A percentile compares a stretch with the other conserved stretches of the same genome.
These are phyloP conservation scores for Acipenser transmontanus DNA, from an alignment of 2,797 vertebrate species.

Conservation along the genomic window DNA sequence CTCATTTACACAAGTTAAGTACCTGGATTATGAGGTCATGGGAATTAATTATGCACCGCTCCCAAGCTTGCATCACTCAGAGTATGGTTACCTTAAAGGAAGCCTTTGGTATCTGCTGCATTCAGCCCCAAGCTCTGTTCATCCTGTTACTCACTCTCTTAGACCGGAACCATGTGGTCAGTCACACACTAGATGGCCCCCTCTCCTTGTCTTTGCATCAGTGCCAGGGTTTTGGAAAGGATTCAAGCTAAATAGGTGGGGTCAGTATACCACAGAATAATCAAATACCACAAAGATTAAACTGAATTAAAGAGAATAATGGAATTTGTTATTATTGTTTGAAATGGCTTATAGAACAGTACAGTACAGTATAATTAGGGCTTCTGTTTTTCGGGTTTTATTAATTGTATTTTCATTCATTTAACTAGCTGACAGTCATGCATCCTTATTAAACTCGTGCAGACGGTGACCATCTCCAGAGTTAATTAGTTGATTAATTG, in stretches of 20 bases:
- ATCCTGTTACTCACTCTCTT: no score
- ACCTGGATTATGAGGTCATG: background rate
- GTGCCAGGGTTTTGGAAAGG: background rate
- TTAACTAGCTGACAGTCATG: no score
- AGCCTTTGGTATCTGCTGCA: no score
- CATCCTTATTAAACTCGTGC: no score
- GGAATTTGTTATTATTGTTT: background rate
- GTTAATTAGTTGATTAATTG: no score
- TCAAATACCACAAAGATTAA: conserved; percentile 9
- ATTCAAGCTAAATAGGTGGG: background rate
- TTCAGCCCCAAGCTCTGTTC: no score
- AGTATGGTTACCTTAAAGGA: no score
- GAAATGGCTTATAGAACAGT: background rate
- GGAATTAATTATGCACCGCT: background rate
- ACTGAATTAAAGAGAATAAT: background rate
- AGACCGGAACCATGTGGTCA: no score
- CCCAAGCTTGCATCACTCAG: no score
- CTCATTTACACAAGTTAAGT: background rate
- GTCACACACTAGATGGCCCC: background rate
- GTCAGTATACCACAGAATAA: background rate
- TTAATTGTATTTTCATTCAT: no score
- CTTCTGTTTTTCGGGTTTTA: background rate
- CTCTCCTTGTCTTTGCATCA: background rate
- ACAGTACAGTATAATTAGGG: no score
- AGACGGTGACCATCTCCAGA: no score